phyloP scores from a whole-genome alignment of 2,888 invertebrate genomes.

The Pachymerium ferrugineum region DNA sequence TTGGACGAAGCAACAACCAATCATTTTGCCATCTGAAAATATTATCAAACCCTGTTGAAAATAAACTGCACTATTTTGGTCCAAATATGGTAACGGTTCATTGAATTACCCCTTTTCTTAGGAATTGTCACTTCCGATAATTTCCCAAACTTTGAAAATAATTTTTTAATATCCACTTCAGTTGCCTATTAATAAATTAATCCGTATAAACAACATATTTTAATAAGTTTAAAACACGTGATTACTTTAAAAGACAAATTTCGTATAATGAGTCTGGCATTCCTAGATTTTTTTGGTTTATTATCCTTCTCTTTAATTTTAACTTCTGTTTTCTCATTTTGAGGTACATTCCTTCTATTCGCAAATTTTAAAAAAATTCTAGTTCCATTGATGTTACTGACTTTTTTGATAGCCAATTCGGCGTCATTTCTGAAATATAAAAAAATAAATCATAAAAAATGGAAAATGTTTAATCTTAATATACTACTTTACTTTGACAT shows the following conservation, averaged over 20 bases:
- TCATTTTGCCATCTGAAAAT: background rate
- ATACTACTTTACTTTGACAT: background rate
- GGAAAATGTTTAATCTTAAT: background rate
- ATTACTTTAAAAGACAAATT: conserved; percentile 28
- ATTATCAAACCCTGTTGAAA: background rate
- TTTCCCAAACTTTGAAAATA: conserved; percentile 15
- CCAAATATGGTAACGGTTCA: background rate
- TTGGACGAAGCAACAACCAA: conserved; percentile 10
- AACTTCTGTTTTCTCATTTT: background rate
- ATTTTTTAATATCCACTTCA: background rate
- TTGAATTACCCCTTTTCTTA: background rate
- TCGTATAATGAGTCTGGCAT: background rate
- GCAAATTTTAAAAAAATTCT: conserved; percentile 8
- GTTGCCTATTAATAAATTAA: background rate
- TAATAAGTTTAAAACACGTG: background rate
- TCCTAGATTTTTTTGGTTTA: background rate
- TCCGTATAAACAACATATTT: background rate
- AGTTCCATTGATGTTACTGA: background rate
- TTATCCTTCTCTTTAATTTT: background rate
- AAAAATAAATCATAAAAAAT: background rate
- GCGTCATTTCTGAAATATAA: background rate
- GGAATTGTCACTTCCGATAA: conserved; percentile 14
- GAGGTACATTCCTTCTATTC: background rate
- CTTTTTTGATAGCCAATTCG: background rate
- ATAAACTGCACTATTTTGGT: background rate